Percentiles rank a stretch among this genome's conserved stretches.
Evolutionary conservation across 2,888 invertebrate species (phyloP).

Genomic region (Meiosimyza decipiens): DNA sequence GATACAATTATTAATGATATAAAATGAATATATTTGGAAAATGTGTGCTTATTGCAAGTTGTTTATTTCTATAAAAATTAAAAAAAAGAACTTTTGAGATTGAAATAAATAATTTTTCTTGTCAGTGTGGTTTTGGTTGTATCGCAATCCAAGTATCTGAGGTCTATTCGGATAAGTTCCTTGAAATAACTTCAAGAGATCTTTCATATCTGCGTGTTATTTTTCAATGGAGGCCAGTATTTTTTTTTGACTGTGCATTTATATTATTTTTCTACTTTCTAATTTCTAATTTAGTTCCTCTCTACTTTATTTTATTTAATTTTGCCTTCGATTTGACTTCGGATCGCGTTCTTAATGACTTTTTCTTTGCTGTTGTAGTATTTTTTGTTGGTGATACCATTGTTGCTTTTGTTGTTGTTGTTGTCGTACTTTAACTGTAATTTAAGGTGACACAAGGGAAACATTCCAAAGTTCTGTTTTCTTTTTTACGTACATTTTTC

Average conservation of each 20-base stretch:
- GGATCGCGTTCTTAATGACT: slow-evolving; percentile 36
- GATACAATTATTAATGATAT: too few species aligned
- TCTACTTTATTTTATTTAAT: background rate
- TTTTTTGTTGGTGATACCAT: slow-evolving; percentile 9
- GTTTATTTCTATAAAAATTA: too few species aligned
- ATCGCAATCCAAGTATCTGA: too few species aligned
- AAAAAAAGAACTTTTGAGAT: too few species aligned
- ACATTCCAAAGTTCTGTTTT: slow-evolving; percentile 6
- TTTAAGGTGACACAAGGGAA: slow-evolving; percentile 22
- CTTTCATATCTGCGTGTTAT: too few species aligned
- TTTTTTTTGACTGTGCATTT: background rate
- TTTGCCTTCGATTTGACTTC: slow-evolving; percentile 28
- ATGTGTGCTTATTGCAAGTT: too few species aligned
- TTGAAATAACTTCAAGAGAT: too few species aligned
- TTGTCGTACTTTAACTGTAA: slow-evolving; percentile 25
- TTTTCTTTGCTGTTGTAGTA: slow-evolving; percentile 5
- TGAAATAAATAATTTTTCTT: too few species aligned
- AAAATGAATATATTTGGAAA: too few species aligned
- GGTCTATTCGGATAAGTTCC: too few species aligned
- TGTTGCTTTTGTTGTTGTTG: slow-evolving; percentile 8
- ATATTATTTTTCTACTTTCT: background rate
- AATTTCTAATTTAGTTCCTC: background rate
- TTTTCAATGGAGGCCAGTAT: background rate
- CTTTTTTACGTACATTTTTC: background rate
- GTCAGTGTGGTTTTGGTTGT: too few species aligned